A percentile compares a stretch with the other conserved stretches of the same genome.
Evolutionary conservation across 2,113 vertebrate species (phyloP).

Genomic region (Oceanodroma tethys): DNA sequence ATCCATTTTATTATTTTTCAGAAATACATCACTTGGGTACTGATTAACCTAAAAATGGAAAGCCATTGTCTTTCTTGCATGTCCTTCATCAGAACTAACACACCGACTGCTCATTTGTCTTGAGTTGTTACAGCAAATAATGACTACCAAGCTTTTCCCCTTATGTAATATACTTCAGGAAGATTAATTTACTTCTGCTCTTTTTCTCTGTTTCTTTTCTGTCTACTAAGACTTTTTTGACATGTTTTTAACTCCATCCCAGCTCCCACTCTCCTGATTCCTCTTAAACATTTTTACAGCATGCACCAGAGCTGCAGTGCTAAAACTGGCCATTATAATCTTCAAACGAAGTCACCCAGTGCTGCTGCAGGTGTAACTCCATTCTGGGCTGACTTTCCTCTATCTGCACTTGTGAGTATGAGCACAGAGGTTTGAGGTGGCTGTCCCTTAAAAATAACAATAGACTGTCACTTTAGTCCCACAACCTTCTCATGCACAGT

Average conservation of each 20-base stretch:
- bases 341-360: not conserved
- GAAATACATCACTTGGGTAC: conserved; percentile 83
- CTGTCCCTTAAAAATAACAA: not conserved
- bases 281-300: not conserved
- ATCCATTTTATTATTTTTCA: conserved; percentile 91
- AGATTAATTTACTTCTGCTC: conserved; percentile 84
- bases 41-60: conserved; percentile 94
- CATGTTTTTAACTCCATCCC: conserved; percentile 65
- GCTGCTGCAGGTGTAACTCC: not conserved
- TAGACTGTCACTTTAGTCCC: not conserved
- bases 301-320: not conserved
- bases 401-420: not conserved
- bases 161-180: conserved; percentile 78
- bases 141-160: conserved; percentile 79
- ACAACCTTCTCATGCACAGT: not conserved
- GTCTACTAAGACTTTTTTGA: conserved; percentile 74
- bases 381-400: not conserved
- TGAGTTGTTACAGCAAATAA: conserved; percentile 87
- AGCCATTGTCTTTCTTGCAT: conserved; percentile 82
- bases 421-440: fast-evolving
- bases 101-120: conserved; percentile 83
- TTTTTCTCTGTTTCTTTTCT: conserved; percentile 73
- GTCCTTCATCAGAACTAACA: conserved; percentile 85
- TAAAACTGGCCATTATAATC: not conserved
- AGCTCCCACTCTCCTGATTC: not conserved